Evolutionary conservation across 1,140 invertebrate species (phyloP).

Genomic region (Brachionus koreanus): DNA sequence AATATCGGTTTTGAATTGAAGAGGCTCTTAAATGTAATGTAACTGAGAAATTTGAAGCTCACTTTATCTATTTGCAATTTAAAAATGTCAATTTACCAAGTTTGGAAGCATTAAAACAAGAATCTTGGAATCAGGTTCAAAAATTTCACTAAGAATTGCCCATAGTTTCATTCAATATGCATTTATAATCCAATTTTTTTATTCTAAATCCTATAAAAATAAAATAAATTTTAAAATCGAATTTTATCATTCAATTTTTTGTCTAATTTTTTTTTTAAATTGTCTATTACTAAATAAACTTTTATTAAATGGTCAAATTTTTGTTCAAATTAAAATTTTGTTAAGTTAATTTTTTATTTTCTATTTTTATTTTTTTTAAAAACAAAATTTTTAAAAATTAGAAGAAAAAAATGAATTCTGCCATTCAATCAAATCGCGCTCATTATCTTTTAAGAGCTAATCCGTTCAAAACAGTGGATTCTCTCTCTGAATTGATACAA

Average conservation of each 20-base stretch:
- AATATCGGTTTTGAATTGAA: background rate
- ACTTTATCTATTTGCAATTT: background rate
- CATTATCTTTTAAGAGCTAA: background rate
- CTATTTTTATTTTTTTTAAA: background rate
- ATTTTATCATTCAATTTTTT: slow-evolving; percentile 8
- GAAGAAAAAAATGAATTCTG: background rate
- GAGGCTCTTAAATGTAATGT: background rate
- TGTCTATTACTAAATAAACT: background rate
- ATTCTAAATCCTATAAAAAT: background rate
- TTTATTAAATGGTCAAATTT: too few relatives aligned
- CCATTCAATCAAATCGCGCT: background rate
- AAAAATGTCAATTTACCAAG: background rate
- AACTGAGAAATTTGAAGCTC: background rate
- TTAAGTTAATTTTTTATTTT: too few relatives aligned
- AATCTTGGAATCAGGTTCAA: background rate
- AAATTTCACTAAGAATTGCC: background rate
- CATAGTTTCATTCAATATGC: background rate
- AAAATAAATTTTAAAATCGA: background rate
- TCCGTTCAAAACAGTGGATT: slow-evolving; percentile 22
- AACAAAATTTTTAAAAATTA: background rate
- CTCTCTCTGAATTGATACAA: background rate
- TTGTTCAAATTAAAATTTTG: too few relatives aligned
- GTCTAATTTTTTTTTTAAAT: background rate
- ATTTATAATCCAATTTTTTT: background rate
- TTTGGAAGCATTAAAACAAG: background rate